These are phyloP conservation scores for Phrynocephalus guinanensis DNA, from an alignment of 2,797 vertebrate genomes.

Conservation along the genomic window DNA sequence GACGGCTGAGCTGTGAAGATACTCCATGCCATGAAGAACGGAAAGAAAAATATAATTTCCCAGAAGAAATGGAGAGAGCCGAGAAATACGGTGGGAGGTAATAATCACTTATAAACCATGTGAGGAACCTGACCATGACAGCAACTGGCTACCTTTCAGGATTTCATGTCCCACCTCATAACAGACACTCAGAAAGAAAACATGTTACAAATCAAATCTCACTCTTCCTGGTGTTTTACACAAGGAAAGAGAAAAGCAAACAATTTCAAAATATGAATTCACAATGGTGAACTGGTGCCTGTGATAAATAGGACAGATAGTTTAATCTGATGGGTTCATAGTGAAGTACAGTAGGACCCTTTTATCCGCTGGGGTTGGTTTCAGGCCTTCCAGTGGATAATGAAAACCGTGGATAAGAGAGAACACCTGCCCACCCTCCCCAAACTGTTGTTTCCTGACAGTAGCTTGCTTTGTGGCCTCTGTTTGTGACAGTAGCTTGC, in stretches of 20 bases:
- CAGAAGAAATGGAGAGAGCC: constrained; percentile 6
- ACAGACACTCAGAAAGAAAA: not conserved
- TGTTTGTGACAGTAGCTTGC: too few relatives aligned
- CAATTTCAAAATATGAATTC: not conserved
- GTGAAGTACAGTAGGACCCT: too few relatives aligned
- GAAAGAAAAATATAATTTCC: constrained; percentile 42
- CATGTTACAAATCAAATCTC: not conserved
- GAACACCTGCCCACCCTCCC: too few relatives aligned
- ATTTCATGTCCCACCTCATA: not conserved
- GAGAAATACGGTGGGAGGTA: not conserved
- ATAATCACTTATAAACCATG: accelerated
- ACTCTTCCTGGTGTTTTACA: constrained; percentile 1
- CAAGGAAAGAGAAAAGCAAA: not conserved
- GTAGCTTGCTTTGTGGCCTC: too few relatives aligned
- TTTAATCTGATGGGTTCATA: not conserved
- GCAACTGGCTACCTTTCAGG: not conserved
- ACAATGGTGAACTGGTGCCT: not conserved
- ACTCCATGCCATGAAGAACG: not conserved
- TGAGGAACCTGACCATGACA: not conserved
- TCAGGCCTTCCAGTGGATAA: too few relatives aligned
- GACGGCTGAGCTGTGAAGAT: constrained; percentile 34
- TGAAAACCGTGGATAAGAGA: too few relatives aligned
- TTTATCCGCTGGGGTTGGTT: too few relatives aligned
- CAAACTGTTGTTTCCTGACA: too few relatives aligned
- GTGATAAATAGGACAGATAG: not conserved